Conservation (phyloP, 2,113 vertebrate species). For the Tetraodon nigroviridis region DNA sequence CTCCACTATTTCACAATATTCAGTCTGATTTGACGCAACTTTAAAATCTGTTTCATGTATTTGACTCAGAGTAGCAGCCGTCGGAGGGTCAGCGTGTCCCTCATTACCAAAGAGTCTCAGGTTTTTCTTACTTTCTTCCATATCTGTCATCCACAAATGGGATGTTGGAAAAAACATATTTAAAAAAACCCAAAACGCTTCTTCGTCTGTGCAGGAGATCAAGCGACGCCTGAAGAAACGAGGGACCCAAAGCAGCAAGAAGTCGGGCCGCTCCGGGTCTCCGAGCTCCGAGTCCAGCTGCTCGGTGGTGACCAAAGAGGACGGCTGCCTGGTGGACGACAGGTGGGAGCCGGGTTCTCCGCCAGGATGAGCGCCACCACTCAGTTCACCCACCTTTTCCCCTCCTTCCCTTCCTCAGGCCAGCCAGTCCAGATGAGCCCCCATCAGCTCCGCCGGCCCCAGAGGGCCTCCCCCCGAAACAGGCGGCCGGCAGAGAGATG, state of each 20-base stretch:
- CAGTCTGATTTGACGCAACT: background rate
- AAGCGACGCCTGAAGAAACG: conserved; percentile 26
- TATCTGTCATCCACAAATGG: too few species aligned
- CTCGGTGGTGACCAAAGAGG: conserved; percentile 14
- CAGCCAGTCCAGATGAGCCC: conserved; percentile 21
- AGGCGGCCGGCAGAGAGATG: conserved; percentile 11
- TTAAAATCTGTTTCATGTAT: background rate
- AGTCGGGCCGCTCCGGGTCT: conserved; percentile 18
- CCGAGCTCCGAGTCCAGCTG: conserved; percentile 30
- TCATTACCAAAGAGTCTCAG: conserved; percentile 72
- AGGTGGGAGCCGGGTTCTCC: conserved; percentile 14
- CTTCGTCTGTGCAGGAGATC: conserved; percentile 37
- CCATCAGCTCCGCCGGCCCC: conserved; percentile 5
- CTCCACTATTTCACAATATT: background rate
- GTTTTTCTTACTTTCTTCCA: conserved; percentile 25
- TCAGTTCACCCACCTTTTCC: background rate
- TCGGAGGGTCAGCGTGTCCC: conserved; percentile 75
- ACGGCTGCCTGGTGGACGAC: conserved; percentile 15
- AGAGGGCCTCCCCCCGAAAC: conserved; percentile 9
- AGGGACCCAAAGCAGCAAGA: conserved; percentile 9
- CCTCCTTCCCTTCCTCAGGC: conserved; percentile 26
- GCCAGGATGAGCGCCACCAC: too few species aligned
- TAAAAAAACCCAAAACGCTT: background rate
- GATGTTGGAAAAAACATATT: too few species aligned
- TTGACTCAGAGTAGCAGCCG: conserved; percentile 57